Percentiles rank a stretch among this genome's conserved stretches.
These are phyloP conservation scores for Diachrysia chrysitis DNA, from an alignment of 2,888 invertebrate genomes.

Conservation along the genomic window DNA sequence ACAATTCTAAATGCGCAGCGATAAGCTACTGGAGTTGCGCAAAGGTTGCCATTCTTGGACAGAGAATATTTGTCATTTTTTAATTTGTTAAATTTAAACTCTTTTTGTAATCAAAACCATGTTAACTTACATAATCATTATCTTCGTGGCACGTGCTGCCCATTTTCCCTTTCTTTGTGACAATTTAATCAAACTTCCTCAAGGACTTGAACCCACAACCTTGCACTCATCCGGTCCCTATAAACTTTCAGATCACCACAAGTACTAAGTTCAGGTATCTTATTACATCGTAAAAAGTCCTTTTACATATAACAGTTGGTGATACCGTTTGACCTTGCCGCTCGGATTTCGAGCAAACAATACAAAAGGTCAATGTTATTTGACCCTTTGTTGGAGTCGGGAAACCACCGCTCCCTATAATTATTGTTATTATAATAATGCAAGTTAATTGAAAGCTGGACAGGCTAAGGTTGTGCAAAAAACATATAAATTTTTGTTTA, in stretches of 20 bases:
- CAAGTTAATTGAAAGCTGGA: slow-evolving; percentile 23
- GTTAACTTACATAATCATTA: no score
- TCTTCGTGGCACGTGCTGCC: no score
- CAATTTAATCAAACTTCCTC: no score
- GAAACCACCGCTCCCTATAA: slow-evolving; percentile 32
- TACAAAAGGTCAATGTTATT: slow-evolving; percentile 35
- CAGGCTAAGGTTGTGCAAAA: slow-evolving; percentile 36
- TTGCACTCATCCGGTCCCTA: not conserved
- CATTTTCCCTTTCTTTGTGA: not conserved
- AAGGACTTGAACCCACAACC: not conserved
- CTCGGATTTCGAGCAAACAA: slow-evolving; percentile 25
- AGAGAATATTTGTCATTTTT: not conserved
- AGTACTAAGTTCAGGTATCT: not conserved
- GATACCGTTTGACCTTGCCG: slow-evolving; percentile 9
- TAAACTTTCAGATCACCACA: not conserved
- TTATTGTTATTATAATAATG: slow-evolving; percentile 10
- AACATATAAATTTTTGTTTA: not conserved
- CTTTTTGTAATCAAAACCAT: no score
- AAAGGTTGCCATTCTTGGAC: not conserved
- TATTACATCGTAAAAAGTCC: not conserved
- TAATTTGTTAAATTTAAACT: no score
- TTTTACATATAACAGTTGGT: not conserved
- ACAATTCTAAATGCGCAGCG: not conserved
- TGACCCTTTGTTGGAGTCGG: slow-evolving; percentile 37
- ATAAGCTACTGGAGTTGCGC: not conserved